phyloP scores from a whole-genome alignment of 2,888 invertebrate genomes.

The Chrysomela aeneicollis region DNA sequence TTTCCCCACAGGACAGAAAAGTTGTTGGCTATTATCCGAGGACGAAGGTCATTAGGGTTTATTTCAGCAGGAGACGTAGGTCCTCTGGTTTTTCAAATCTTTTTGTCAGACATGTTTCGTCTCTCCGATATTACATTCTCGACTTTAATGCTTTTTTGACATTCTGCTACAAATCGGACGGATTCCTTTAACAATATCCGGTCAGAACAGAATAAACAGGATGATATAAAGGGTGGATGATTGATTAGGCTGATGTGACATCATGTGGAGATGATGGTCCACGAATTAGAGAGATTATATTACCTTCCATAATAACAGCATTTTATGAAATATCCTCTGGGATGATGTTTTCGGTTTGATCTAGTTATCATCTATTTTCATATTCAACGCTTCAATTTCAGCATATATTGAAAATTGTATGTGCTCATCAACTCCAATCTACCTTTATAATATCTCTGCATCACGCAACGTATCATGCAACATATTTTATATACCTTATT shows the following conservation, averaged over 20 bases:
- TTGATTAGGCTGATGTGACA: not conserved
- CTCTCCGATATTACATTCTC: not conserved
- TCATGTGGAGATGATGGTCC: no score
- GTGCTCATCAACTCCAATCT: no score
- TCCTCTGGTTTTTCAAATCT: not conserved
- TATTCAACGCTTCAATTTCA: no score
- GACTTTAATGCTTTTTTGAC: not conserved
- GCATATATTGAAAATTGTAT: no score
- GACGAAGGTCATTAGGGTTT: slow-evolving; percentile 8
- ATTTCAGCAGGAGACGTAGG: not conserved
- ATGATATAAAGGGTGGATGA: not conserved
- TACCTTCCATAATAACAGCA: no score
- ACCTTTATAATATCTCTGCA: no score
- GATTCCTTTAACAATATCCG: not conserved
- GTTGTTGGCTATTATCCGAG: slow-evolving; percentile 13
- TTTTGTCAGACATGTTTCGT: not conserved
- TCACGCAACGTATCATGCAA: no score
- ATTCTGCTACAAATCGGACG: not conserved
- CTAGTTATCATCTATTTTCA: no score
- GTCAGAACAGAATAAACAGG: not conserved
- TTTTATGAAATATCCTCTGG: no score
- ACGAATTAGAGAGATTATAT: not conserved
- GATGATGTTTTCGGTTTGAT: no score
- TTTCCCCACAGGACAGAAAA: not conserved
- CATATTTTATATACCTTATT: no score